These are phyloP conservation scores for Malurus splendens DNA, from an alignment of 2,797 vertebrate genomes.

Conservation along the genomic window DNA sequence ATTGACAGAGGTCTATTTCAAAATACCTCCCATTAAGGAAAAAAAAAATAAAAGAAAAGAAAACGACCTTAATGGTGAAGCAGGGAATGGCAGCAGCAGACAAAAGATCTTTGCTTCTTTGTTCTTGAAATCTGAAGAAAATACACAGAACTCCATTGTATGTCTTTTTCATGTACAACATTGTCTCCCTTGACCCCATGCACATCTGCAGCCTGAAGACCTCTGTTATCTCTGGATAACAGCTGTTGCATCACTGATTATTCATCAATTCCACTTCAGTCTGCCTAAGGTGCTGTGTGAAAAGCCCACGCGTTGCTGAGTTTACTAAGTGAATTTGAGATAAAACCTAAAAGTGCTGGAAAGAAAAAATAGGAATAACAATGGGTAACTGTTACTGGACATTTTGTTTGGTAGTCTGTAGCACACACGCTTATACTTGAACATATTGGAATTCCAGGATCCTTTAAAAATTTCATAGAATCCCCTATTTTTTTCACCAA, in stretches of 20 bases:
- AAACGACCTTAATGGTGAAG: slow-evolving; percentile 40
- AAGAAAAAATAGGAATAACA: neutral
- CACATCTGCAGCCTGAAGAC: slow-evolving; percentile 60
- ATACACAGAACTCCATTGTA: slow-evolving; percentile 55
- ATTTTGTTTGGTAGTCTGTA: neutral
- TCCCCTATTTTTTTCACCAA: neutral
- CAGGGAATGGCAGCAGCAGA: slow-evolving; percentile 44
- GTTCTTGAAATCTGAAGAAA: slow-evolving; percentile 56
- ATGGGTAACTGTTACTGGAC: neutral
- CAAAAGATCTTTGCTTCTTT: slow-evolving; percentile 41
- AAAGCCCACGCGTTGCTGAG: slow-evolving; percentile 3
- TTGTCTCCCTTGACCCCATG: slow-evolving; percentile 42
- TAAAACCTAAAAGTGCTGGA: neutral
- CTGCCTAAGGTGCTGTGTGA: slow-evolving; percentile 49
- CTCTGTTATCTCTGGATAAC: slow-evolving; percentile 59
- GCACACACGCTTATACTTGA: neutral
- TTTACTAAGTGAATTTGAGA: neutral
- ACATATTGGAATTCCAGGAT: neutral
- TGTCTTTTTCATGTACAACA: slow-evolving; percentile 40
- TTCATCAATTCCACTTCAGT: slow-evolving; percentile 40
- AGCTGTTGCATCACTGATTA: slow-evolving; percentile 60
- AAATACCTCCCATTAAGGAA: neutral
- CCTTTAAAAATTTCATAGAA: neutral
- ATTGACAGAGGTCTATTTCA: slow-evolving; percentile 28
- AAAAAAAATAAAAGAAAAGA: neutral